These are phyloP conservation scores for Esperia sulphurella DNA, from an alignment of 2,888 invertebrate species.

Conservation along the genomic window DNA sequence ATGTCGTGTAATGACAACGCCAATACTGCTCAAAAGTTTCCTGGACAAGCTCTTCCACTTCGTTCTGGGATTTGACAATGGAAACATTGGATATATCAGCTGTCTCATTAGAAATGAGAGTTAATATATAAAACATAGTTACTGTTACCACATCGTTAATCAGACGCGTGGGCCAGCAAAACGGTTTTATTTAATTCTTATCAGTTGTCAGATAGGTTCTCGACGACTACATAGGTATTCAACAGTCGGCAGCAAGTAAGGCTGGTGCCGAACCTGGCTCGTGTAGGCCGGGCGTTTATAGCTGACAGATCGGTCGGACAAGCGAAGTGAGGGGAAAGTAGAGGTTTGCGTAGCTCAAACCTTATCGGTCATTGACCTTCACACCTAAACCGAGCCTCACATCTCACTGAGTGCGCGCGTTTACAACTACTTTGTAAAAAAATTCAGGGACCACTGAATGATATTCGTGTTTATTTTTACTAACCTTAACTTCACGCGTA, in stretches of 20 bases:
- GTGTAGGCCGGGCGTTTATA: background rate
- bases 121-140: too few species aligned
- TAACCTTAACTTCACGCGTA: background rate
- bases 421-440: slow-evolving; percentile 36
- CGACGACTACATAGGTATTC: background rate
- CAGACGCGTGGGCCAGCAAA: background rate
- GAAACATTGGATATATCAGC: too few species aligned
- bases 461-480: slow-evolving; percentile 9
- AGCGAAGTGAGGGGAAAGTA: slow-evolving; percentile 39
- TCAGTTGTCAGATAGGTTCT: background rate
- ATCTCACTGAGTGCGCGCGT: slow-evolving; percentile 55
- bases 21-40: too few species aligned
- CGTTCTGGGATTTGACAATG: too few species aligned
- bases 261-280: background rate
- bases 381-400: slow-evolving; percentile 75
- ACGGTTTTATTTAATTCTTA: slow-evolving; percentile 1
- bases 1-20: too few species aligned
- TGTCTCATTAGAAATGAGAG: too few species aligned
- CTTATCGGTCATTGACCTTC: slow-evolving; percentile 78
- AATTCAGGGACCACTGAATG: slow-evolving; percentile 44
- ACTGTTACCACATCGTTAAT: background rate
- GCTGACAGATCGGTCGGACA: slow-evolving; percentile 38
- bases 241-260: too few species aligned
- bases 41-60: too few species aligned
- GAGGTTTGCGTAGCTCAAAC: slow-evolving; percentile 60